Evolutionary conservation across 2,888 invertebrate species (phyloP), one percentile per base, ranked within the genome.

Genomic region (Drosophila differens): DNA sequence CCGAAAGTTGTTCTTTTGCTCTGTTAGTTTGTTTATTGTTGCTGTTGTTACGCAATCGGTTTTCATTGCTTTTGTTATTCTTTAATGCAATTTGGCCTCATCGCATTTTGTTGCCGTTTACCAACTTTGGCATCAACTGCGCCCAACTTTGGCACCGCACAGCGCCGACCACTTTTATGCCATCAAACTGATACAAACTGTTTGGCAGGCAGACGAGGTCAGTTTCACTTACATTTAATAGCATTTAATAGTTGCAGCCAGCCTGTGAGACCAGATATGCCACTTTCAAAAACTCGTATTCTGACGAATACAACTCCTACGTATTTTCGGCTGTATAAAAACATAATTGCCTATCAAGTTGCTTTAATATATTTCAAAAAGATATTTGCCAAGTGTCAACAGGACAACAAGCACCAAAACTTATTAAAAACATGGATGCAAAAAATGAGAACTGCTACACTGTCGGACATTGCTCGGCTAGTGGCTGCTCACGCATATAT

Each of bases 81-180:
- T 81, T 83, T 83, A 85, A 84, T 88, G 85, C 70, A 81, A 83
- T 85, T 88, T 62, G 66, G 76, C 30, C 59, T 78, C 52, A 55
- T 49, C 62, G 54, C 64, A 74, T 49, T 63, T 75, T 59, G 53
- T 55, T 37, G 35, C 25, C 35, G 35, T 35, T 37, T 65, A 19
- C n/a, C 62, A 67, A 61, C 62, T 57, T 65, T 52, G 33, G 32
- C 37, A 57, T 41, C 80, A 68, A 47, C 75, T 61, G 60, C 59
- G 60, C 41, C 41, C 35, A 47, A 22, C 32, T 54, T 37, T n/a
- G 16, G 16, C 53, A 33, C 33, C 41, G 28, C 33, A 28, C 37
- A 22, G 28, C 30, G 16, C n/a, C 32, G 33, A 28, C 71, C 54
- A 70, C 70, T 70, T 70, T 60, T 39, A 58, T 51, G 39, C 63